Percentiles rank a stretch among this genome's conserved stretches.
Evolutionary conservation across 30 jellyfish, hydroid and myxozoan species (phyloP).

Genomic region (Aurelia sp.): DNA sequence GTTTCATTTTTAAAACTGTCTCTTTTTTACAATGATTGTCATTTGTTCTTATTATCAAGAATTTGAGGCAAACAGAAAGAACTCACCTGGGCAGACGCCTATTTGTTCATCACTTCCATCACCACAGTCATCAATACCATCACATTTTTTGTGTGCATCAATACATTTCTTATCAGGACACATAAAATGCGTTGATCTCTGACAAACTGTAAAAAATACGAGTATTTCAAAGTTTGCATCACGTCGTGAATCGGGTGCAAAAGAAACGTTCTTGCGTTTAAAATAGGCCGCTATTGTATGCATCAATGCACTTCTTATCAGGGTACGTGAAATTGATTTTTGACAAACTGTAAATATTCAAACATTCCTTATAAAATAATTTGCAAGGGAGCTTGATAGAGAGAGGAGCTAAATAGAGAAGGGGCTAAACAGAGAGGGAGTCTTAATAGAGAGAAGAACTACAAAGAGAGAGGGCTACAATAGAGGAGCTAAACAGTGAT

Average conservation of each 20-base stretch:
- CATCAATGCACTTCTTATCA: constrained; percentile 30
- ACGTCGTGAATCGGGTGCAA: too few species aligned
- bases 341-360: background rate
- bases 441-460: too few species aligned
- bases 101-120: constrained; percentile 67
- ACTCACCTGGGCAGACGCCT: constrained; percentile 31
- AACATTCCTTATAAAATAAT: too few species aligned
- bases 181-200: background rate
- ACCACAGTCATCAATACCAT: constrained; percentile 71
- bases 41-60: too few species aligned
- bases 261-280: too few species aligned
- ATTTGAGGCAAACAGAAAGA: background rate
- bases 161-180: constrained; percentile 60
- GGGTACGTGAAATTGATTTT: background rate
- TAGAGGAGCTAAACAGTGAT: background rate
- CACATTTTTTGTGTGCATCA: constrained; percentile 17
- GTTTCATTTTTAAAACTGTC: too few species aligned
- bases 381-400: too few species aligned
- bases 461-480: too few species aligned
- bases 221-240: too few species aligned
- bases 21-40: too few species aligned
- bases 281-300: background rate
- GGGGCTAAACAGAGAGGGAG: too few species aligned
- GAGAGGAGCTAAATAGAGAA: too few species aligned
- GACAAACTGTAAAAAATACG: background rate